phyloP scores from a whole-genome alignment of 2,888 invertebrate species.

The Hydrotaea diabolus region DNA sequence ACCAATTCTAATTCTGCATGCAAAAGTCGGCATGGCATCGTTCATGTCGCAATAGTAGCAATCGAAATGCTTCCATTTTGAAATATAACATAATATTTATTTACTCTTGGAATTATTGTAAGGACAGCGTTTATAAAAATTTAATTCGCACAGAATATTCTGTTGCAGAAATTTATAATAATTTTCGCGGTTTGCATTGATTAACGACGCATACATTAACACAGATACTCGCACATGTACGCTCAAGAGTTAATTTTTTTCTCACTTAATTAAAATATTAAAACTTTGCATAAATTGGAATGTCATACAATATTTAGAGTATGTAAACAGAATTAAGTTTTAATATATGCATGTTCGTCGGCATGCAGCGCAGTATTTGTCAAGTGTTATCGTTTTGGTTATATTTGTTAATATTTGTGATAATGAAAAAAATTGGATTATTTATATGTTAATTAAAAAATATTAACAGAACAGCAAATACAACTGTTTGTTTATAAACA shows the following conservation, averaged over 20 bases:
- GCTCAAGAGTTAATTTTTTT: background rate
- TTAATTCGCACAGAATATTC: background rate
- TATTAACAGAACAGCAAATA: background rate
- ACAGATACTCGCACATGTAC: constrained; percentile 15
- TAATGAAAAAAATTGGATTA: constrained; percentile 3
- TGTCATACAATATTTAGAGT: constrained; percentile 28
- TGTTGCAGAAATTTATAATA: constrained; percentile 4
- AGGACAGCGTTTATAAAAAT: no score
- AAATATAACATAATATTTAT: no score
- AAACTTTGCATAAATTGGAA: constrained; percentile 23
- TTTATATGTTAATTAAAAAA: constrained; percentile 46
- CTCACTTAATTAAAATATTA: constrained; percentile 43
- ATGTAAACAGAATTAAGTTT: constrained; percentile 7
- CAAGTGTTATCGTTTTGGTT: background rate
- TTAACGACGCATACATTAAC: background rate
- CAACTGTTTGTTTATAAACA: no score
- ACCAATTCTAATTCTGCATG: no score
- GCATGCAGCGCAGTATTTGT: background rate
- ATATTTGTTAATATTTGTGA: constrained; percentile 16
- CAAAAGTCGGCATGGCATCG: no score
- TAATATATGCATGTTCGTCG: background rate
- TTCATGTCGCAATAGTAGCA: no score
- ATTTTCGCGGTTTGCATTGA: background rate
- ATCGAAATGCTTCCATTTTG: no score
- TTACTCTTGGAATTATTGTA: no score